phyloP scores from a whole-genome alignment of 1,140 invertebrate genomes.

The Planococcus citri region DNA sequence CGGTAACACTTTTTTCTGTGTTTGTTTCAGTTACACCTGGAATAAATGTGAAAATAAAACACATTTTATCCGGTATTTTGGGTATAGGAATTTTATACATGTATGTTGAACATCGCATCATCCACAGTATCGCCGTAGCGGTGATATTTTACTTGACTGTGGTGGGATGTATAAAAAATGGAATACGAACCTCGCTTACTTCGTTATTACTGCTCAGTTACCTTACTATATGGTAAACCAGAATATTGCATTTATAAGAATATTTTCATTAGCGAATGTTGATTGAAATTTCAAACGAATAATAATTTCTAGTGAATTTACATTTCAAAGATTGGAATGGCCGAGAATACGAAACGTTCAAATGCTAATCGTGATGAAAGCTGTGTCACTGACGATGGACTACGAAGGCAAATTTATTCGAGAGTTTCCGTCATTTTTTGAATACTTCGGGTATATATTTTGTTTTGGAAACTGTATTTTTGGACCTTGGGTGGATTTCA shows the following conservation, averaged over 20 bases:
- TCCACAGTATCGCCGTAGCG: not conserved
- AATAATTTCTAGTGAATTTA: constrained; percentile 7
- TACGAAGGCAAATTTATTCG: not conserved
- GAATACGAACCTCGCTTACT: not conserved
- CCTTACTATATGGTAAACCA: not conserved
- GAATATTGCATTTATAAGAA: not conserved
- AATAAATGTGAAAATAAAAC: not conserved
- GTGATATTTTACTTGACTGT: not conserved
- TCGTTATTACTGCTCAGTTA: not conserved
- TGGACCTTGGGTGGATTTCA: not conserved
- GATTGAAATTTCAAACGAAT: no score
- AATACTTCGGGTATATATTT: constrained; percentile 12
- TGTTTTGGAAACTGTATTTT: constrained; percentile 1
- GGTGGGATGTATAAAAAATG: not conserved
- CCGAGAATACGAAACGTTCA: not conserved
- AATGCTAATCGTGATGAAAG: constrained; percentile 10
- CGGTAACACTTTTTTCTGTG: no score
- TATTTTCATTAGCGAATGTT: not conserved
- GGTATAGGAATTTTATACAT: not conserved
- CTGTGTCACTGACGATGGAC: not conserved
- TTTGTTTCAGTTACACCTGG: not conserved
- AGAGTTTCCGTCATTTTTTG: not conserved
- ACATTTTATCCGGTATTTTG: not conserved
- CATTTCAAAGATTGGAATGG: not conserved
- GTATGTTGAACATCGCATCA: not conserved